Percentiles rank a stretch among this genome's conserved stretches.
Evolutionary conservation across 2,888 invertebrate genomes (phyloP).

Genomic region (Pseudococcus viburni): DNA sequence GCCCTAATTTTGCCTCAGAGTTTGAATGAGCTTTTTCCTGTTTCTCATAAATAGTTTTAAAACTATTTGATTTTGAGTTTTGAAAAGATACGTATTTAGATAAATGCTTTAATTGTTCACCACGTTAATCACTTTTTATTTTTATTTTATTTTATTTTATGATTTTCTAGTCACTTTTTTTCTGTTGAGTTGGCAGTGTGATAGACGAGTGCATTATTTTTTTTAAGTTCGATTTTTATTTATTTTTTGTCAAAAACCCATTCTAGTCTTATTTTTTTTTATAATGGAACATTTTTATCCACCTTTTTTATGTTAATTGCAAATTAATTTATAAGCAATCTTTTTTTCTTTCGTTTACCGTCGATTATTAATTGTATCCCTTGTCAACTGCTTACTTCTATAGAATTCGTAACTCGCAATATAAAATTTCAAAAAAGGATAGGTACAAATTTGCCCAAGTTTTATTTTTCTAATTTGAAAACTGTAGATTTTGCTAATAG

Average conservation of each 20-base stretch:
- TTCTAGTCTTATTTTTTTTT: constrained; percentile 34
- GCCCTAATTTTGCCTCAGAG: not conserved
- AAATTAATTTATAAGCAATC: not conserved
- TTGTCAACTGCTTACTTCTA: not conserved
- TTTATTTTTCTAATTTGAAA: not conserved
- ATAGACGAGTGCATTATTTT: constrained; percentile 56
- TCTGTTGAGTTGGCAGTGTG: constrained; percentile 6
- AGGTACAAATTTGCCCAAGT: not conserved
- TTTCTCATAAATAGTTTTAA: not conserved
- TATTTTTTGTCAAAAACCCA: not conserved
- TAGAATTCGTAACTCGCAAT: not conserved
- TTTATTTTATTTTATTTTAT: not conserved
- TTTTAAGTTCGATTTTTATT: constrained; percentile 37
- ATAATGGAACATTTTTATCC: constrained; percentile 18
- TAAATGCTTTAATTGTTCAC: not conserved
- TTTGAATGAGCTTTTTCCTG: not conserved
- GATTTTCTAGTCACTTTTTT: constrained; percentile 21
- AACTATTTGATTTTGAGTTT: not conserved
- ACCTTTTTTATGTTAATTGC: constrained; percentile 11
- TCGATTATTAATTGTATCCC: not conserved
- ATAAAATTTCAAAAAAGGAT: not conserved
- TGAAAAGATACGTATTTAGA: not conserved
- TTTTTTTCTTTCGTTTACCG: not conserved
- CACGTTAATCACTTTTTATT: not conserved
- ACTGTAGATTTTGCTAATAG: not conserved